These are phyloP conservation scores for Mesitornis unicolor DNA, from an alignment of 2,113 vertebrate species.

Conservation along the genomic window DNA sequence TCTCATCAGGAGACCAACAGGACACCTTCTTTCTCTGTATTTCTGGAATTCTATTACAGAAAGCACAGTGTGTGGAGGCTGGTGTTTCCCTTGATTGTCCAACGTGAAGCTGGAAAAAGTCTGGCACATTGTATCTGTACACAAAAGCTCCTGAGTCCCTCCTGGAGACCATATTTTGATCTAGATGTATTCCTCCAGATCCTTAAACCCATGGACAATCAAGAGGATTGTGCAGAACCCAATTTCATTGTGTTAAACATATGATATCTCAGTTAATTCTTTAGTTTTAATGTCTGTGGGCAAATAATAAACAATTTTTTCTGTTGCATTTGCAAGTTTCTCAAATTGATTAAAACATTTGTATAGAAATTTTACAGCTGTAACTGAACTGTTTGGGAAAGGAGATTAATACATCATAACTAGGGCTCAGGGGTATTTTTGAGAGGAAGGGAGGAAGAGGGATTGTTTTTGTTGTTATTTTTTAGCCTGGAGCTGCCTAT, in stretches of 20 bases:
- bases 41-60: background rate
- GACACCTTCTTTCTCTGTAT: background rate
- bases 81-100: background rate
- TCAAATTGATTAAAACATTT: background rate
- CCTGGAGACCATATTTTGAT: background rate
- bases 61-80: background rate
- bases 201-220: background rate
- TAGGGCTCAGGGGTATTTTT: no score
- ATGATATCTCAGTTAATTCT: background rate
- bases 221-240: background rate
- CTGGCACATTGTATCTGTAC: background rate
- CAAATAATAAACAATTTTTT: background rate
- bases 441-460: fast-evolving
- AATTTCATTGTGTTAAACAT: background rate
- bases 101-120: background rate
- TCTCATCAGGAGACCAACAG: background rate
- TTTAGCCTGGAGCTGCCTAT: background rate
- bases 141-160: background rate
- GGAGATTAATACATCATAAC: background rate
- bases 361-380: background rate
- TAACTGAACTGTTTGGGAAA: background rate
- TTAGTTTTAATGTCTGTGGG: background rate
- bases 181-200: background rate
- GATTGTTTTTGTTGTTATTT: background rate
- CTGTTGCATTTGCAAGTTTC: background rate